Evolutionary conservation across 2,888 invertebrate genomes (phyloP).

Genomic region (Hirtodrosophila histrioides): DNA sequence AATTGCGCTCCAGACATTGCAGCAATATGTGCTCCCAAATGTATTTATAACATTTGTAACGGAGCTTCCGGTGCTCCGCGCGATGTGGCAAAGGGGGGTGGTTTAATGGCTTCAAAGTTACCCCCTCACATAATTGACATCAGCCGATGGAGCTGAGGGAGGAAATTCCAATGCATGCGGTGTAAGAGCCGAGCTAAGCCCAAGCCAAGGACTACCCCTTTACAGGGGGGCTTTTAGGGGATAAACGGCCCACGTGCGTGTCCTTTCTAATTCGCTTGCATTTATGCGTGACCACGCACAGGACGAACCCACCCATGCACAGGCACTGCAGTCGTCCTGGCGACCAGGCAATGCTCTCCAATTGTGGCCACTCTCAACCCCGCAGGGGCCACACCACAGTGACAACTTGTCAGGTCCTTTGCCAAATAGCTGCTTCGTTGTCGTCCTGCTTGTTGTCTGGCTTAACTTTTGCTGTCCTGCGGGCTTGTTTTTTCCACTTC

Average conservation of each 20-base stretch:
- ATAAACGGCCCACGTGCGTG: constrained; percentile 56
- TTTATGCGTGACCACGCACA: constrained; percentile 76
- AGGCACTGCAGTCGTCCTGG: constrained; percentile 47
- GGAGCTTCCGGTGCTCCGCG: constrained; percentile 10
- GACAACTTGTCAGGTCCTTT: constrained; percentile 66
- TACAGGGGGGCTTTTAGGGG: background rate
- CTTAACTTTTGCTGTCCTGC: constrained; percentile 80
- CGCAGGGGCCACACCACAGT: constrained; percentile 30
- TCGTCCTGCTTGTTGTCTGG: constrained; percentile 58
- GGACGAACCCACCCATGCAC: constrained; percentile 26
- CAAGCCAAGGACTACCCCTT: constrained; percentile 5
- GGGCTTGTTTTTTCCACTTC: constrained; percentile 46
- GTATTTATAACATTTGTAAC: constrained; percentile 64
- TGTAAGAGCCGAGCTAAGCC: constrained; percentile 12
- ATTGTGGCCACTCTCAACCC: constrained; percentile 52
- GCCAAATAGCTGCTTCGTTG: constrained; percentile 40
- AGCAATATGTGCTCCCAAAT: constrained; percentile 73
- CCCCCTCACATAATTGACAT: constrained; percentile 44
- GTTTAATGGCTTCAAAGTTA: constrained; percentile 57
- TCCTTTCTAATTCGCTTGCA: constrained; percentile 78
- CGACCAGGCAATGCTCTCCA: constrained; percentile 35
- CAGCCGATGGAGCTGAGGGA: constrained; percentile 22
- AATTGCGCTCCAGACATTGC: constrained; percentile 63
- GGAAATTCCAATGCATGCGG: constrained; percentile 70
- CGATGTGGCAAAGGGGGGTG: background rate